Percentiles rank a stretch among this genome's conserved stretches.
Conservation (phyloP, 1,140 invertebrate species). For the Drosophila ogumai region DNA sequence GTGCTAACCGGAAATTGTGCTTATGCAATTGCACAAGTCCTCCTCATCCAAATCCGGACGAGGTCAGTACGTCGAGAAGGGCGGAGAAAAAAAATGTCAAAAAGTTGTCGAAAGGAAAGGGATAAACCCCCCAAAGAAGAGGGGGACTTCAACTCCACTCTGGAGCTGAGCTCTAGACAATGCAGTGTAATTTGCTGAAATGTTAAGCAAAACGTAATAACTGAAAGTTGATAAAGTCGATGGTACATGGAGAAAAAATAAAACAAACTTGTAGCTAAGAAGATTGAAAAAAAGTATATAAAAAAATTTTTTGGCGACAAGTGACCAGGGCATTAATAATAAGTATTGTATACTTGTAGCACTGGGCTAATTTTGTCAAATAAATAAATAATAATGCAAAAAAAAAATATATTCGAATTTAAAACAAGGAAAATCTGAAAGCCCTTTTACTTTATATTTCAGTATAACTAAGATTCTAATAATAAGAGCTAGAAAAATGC, state of each 20-base stretch:
- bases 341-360: too few relatives aligned
- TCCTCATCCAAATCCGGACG: slow-evolving; percentile 42
- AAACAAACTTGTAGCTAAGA: neutral
- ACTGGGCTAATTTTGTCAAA: too few relatives aligned
- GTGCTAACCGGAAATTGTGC: slow-evolving; percentile 72
- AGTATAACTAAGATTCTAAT: too few relatives aligned
- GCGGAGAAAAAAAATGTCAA: slow-evolving; percentile 27
- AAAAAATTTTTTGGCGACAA: too few relatives aligned
- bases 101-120: slow-evolving; percentile 28
- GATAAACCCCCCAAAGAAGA: slow-evolving; percentile 9
- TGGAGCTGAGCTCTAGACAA: slow-evolving; percentile 58
- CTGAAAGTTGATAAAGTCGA: slow-evolving; percentile 70
- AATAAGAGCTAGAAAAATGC: too few relatives aligned
- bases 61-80: slow-evolving; percentile 40
- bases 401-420: too few relatives aligned
- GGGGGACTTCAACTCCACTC: slow-evolving; percentile 34
- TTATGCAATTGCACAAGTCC: slow-evolving; percentile 66
- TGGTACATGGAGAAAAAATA: slow-evolving; percentile 30
- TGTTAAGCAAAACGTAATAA: slow-evolving; percentile 76
- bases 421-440: too few relatives aligned
- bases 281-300: too few relatives aligned
- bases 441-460: too few relatives aligned
- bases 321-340: too few relatives aligned
- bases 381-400: too few relatives aligned
- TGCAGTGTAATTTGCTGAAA: slow-evolving; percentile 75